Evolutionary conservation across 2,113 vertebrate genomes (phyloP).

Genomic region (Cacatua alba): DNA sequence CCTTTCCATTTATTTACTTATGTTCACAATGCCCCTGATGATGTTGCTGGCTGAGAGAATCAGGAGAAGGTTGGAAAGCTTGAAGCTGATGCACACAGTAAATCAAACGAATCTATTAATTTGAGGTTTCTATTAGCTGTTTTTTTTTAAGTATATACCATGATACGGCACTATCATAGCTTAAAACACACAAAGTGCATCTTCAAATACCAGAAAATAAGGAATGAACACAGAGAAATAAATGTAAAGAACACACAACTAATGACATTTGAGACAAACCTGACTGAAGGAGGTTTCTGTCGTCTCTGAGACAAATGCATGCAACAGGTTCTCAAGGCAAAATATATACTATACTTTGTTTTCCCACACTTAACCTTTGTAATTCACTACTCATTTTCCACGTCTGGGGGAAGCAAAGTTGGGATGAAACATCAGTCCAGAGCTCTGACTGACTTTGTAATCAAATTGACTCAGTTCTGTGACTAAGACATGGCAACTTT

Average conservation of each 20-base stretch:
- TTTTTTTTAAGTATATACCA: fast-evolving
- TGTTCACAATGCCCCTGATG: neutral
- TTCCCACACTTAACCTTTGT: neutral
- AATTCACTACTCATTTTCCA: neutral
- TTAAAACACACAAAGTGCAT: neutral
- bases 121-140: neutral
- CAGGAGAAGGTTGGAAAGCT: neutral
- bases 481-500: neutral
- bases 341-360: neutral
- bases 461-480: neutral
- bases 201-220: neutral
- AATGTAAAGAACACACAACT: neutral
- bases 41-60: neutral
- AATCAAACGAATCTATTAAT: neutral
- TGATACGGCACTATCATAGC: neutral
- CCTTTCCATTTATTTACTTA: neutral
- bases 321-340: neutral
- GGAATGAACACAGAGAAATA: neutral
- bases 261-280: neutral
- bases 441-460: neutral
- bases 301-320: neutral
- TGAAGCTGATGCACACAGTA: neutral
- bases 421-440: neutral
- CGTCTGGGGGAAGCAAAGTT: neutral
- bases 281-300: neutral